A percentile compares a stretch with the other conserved stretches of the same genome.
Conservation (phyloP, 1,140 invertebrate species). For the Camponotus vicinus region DNA sequence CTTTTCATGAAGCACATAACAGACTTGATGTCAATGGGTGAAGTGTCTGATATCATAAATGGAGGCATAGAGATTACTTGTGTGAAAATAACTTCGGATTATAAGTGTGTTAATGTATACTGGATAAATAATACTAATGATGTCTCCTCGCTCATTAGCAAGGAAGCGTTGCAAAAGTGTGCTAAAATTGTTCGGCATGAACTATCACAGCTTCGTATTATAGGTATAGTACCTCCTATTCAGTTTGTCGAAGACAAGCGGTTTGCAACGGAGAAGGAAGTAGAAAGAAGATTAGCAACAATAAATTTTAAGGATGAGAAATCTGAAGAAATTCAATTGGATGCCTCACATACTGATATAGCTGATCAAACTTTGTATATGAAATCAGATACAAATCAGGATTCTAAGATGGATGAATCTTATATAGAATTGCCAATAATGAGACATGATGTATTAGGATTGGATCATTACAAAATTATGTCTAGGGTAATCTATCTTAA, state of each 20-base stretch:
- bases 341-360: background rate
- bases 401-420: slow-evolving; percentile 75
- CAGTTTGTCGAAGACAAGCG: slow-evolving; percentile 90
- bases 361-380: slow-evolving; percentile 65
- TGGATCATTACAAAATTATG: slow-evolving; percentile 90
- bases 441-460: slow-evolving; percentile 90
- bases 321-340: slow-evolving; percentile 71
- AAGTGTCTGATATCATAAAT: slow-evolving; percentile 87
- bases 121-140: slow-evolving; percentile 87
- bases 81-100: slow-evolving; percentile 89
- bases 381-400: slow-evolving; percentile 66
- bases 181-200: slow-evolving; percentile 89
- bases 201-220: slow-evolving; percentile 89
- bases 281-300: slow-evolving; percentile 87
- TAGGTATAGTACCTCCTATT: slow-evolving; percentile 91
- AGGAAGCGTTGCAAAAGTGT: slow-evolving; percentile 86
- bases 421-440: slow-evolving; percentile 85
- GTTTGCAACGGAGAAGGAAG: slow-evolving; percentile 84
- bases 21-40: slow-evolving; percentile 90
- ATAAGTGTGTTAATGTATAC: slow-evolving; percentile 89
- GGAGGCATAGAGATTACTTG: slow-evolving; percentile 90
- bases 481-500: slow-evolving; percentile 74
- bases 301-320: slow-evolving; percentile 89
- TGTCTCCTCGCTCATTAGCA: slow-evolving; percentile 75
- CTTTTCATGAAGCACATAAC: slow-evolving; percentile 93